Evolutionary conservation across 2,888 invertebrate species (phyloP).

Genomic region (Agapostemon virescens): DNA sequence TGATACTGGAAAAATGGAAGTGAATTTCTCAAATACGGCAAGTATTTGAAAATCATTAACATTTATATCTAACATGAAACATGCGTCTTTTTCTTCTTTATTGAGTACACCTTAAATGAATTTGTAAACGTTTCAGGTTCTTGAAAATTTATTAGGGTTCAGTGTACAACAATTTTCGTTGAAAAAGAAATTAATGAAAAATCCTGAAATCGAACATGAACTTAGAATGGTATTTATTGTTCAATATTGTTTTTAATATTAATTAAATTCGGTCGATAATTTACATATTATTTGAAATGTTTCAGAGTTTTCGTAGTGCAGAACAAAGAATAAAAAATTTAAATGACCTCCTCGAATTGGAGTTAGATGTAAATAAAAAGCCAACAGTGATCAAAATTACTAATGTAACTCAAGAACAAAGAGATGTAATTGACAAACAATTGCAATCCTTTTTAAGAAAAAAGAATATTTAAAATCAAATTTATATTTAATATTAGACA

Average conservation of each 20-base stretch:
- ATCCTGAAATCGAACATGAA: conserved; percentile 71
- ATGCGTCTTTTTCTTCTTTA: background rate
- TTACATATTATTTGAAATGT: conserved; percentile 1
- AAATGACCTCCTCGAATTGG: conserved; percentile 72
- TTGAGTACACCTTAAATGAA: background rate
- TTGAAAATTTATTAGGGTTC: conserved; percentile 73
- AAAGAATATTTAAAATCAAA: background rate
- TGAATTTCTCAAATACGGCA: conserved; percentile 82
- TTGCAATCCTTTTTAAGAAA: conserved; percentile 37
- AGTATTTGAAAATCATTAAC: conserved; percentile 21
- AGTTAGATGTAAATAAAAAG: conserved; percentile 64
- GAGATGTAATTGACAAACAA: conserved; percentile 52
- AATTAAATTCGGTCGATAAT: background rate
- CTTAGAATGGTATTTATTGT: conserved; percentile 55
- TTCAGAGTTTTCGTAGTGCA: conserved; percentile 71
- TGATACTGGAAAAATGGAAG: conserved; percentile 82
- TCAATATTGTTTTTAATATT: conserved; percentile 6
- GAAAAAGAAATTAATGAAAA: conserved; percentile 72
- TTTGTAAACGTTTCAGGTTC: conserved; percentile 64
- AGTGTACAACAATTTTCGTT: conserved; percentile 71
- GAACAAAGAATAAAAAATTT: conserved; percentile 69
- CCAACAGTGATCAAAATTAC: conserved; percentile 62
- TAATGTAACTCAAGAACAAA: conserved; percentile 65
- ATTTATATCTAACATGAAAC: background rate
- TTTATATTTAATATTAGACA: background rate